These are phyloP conservation scores for Madoqua kirkii DNA, from an alignment of 2,113 vertebrate genomes.

Conservation along the genomic window DNA sequence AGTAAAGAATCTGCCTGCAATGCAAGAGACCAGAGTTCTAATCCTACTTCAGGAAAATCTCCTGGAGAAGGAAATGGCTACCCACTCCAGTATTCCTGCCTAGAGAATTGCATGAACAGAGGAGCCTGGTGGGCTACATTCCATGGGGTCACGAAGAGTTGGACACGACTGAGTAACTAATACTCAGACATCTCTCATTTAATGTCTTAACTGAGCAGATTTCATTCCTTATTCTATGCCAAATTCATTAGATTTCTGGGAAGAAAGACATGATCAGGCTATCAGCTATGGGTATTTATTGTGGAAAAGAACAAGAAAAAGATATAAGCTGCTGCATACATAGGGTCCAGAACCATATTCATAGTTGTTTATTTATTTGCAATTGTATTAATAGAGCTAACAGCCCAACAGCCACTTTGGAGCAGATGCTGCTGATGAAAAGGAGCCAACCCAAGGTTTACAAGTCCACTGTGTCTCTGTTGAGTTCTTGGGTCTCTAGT, in stretches of 20 bases:
- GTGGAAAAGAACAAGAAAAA: not conserved
- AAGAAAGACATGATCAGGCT: not conserved
- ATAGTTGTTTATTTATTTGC: not conserved
- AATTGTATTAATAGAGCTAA: not conserved
- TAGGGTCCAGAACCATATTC: not conserved
- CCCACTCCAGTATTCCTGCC: not conserved
- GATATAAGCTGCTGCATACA: too few species aligned
- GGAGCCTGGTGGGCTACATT: not conserved
- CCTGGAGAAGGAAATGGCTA: not conserved
- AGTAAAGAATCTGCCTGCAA: not conserved
- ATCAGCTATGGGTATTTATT: not conserved
- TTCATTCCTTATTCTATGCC: not conserved
- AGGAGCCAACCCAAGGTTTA: not conserved
- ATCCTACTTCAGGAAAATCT: not conserved
- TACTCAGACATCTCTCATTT: not conserved
- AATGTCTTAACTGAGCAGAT: not conserved
- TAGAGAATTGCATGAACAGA: not conserved
- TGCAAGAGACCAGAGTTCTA: not conserved
- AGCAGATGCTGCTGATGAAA: not conserved
- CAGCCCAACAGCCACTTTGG: not conserved
- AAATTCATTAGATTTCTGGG: not conserved
- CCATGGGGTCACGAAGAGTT: not conserved
- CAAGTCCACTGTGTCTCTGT: not conserved
- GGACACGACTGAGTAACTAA: not conserved
- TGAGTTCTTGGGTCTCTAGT: not conserved